Evolutionary conservation across 1,140 invertebrate genomes (phyloP), one percentile per base, ranked within the genome.

Genomic region (Philopotamus ludificatus): DNA sequence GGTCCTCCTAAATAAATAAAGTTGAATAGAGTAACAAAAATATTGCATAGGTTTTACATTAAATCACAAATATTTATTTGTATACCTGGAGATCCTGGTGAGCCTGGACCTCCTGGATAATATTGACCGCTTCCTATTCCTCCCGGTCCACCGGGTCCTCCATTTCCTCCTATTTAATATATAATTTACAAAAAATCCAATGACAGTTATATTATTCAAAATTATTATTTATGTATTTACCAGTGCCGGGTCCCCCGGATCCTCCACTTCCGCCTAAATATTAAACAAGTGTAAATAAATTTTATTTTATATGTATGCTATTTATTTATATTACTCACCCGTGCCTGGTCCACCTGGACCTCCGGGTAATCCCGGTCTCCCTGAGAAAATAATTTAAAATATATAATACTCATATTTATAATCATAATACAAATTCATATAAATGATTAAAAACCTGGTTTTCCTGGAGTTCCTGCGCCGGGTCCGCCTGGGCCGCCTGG

Each of bases 81-180:
- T 7, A 51, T 51, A 51, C 58, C 58, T 50, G 55, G 51, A 1
- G 20, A 2, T 21, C 51, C 53, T 53, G 55, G 55, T 26, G 28
- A 20, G 16, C 63, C 58, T 7, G 57, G 41, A n/a, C 39, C 23
- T 18, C 64, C 64, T 51, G 55, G 49, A 15, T 49, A 55, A 8
- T 44, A 45, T 41, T 59, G 51, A 26, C 50, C 34, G 0, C 54
- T 44, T 39, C 4, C 41, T 60, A 8, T 10, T 10, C 20, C 10
- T 20, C 50, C 69, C 28, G 71, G 72, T n/a, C 45, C 21, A 16
- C 68, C 71, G 22, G 34, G 44, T 28, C 45, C 51, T 28, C 49
- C 42, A 42, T 18, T 20, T 51, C 47, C 59, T 12, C 59, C 59
- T 3, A 26, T 7, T 7, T 7, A 7, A 7, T 34, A 34, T 4